Evolutionary conservation across 2,113 vertebrate species (phyloP).

Genomic region (Orcinus orca): DNA sequence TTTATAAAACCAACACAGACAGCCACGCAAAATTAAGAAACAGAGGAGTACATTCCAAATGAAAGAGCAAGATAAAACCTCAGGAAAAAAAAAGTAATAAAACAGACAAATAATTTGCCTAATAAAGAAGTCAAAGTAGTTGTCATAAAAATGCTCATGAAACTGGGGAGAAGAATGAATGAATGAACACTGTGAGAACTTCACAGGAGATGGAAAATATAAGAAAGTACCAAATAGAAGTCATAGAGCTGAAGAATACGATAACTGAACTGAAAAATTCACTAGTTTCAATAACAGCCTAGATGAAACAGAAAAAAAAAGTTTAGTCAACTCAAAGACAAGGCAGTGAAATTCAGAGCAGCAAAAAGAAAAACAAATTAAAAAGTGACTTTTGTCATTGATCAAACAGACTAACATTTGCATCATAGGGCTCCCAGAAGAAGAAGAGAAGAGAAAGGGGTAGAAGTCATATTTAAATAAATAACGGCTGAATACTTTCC

Average conservation of each 20-base stretch:
- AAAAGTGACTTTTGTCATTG: neutral
- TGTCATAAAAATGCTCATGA: neutral
- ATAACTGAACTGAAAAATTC: neutral
- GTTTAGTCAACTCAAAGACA: neutral
- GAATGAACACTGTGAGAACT: neutral
- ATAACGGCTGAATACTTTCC: neutral
- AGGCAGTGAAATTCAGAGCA: neutral
- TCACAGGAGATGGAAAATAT: neutral
- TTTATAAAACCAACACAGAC: neutral
- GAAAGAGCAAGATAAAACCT: neutral
- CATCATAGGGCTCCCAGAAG: neutral
- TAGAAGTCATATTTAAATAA: neutral
- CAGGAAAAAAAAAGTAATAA: neutral
- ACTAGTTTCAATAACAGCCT: neutral
- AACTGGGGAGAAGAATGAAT: neutral
- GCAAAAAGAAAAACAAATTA: neutral
- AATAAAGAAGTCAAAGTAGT: neutral
- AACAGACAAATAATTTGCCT: neutral
- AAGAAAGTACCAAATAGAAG: neutral
- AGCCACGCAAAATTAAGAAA: neutral
- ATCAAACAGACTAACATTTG: neutral
- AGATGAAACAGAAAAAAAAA: neutral
- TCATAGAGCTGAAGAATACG: neutral
- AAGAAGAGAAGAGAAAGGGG: neutral
- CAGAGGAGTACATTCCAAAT: too few species aligned